phyloP scores from a whole-genome alignment of 2,113 vertebrate genomes.

The Mastomys coucha region DNA sequence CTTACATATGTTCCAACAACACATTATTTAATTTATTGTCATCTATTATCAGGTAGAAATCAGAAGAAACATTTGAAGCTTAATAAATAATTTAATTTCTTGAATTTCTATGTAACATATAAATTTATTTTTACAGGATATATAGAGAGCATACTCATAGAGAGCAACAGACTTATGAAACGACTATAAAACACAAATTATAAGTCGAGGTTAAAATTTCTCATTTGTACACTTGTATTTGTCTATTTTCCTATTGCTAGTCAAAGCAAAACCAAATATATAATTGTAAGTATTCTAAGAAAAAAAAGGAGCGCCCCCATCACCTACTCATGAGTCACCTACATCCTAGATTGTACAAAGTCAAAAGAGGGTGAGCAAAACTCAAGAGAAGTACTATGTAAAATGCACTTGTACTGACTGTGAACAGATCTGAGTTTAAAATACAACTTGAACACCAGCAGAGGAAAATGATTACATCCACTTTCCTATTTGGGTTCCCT shows the following conservation, averaged over 20 bases:
- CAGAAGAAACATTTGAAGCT: constrained; percentile 83
- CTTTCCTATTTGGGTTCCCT: constrained; percentile 77
- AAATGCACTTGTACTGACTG: constrained; percentile 80
- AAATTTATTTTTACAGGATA: constrained; percentile 85
- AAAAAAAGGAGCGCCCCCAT: constrained; percentile 75
- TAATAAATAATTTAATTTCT: constrained; percentile 85
- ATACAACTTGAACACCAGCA: constrained; percentile 76
- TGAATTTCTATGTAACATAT: constrained; percentile 84
- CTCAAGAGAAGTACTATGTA: constrained; percentile 77
- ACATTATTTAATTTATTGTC: constrained; percentile 81
- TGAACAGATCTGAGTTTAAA: constrained; percentile 76
- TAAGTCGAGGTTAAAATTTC: constrained; percentile 82
- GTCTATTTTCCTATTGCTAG: constrained; percentile 82
- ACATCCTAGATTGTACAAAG: constrained; percentile 82
- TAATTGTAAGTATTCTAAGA: constrained; percentile 81
- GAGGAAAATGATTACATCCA: constrained; percentile 79
- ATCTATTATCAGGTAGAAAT: constrained; percentile 80
- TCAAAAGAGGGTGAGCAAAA: constrained; percentile 74
- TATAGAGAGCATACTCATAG: constrained; percentile 84
- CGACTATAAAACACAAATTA: constrained; percentile 83
- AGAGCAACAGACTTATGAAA: constrained; percentile 84
- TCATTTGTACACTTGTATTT: constrained; percentile 82
- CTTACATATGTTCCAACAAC: constrained; percentile 81
- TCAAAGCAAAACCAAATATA: constrained; percentile 80
- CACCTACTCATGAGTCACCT: constrained; percentile 80